A percentile compares a stretch with the other conserved stretches of the same genome.
phyloP scores from a whole-genome alignment of 2,888 invertebrate species.

The Mystacides longicornis region DNA sequence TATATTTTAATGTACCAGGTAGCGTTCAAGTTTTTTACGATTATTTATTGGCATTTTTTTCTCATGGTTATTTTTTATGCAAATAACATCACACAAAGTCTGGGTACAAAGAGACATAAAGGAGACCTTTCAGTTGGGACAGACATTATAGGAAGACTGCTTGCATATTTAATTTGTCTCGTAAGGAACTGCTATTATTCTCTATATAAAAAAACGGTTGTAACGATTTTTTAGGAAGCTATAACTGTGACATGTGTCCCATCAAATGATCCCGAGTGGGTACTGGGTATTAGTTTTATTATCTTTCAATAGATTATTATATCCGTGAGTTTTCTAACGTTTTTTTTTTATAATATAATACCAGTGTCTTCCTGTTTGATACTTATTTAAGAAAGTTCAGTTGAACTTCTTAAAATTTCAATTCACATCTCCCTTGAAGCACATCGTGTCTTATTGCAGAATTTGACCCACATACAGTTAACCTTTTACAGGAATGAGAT shows the following conservation, averaged over 20 bases:
- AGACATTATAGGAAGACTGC: constrained; percentile 19
- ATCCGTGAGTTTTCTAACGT: background rate
- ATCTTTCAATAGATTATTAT: constrained; percentile 10
- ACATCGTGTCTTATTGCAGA: too few relatives aligned
- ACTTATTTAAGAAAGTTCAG: too few relatives aligned
- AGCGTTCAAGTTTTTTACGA: constrained; percentile 17
- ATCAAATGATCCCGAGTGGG: constrained; percentile 16
- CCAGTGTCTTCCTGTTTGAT: too few relatives aligned
- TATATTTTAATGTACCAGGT: constrained; percentile 6
- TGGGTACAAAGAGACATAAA: constrained; percentile 24
- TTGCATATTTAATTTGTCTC: constrained; percentile 25
- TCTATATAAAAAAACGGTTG: constrained; percentile 26
- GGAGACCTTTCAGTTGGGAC: constrained; percentile 16
- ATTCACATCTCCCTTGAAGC: too few relatives aligned
- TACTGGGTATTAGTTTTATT: too few relatives aligned
- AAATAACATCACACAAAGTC: constrained; percentile 25
- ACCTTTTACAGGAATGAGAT: too few relatives aligned
- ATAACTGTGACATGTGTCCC: constrained; percentile 18
- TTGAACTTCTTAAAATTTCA: too few relatives aligned
- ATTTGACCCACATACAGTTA: too few relatives aligned
- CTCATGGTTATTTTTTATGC: constrained; percentile 27
- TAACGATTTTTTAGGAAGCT: constrained; percentile 23
- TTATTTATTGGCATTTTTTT: constrained; percentile 24
- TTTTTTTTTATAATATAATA: constrained; percentile 6
- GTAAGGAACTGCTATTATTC: constrained; percentile 14